Evolutionary conservation across 2,797 vertebrate species (phyloP).

Genomic region (Mormyrus hasselquistii): DNA sequence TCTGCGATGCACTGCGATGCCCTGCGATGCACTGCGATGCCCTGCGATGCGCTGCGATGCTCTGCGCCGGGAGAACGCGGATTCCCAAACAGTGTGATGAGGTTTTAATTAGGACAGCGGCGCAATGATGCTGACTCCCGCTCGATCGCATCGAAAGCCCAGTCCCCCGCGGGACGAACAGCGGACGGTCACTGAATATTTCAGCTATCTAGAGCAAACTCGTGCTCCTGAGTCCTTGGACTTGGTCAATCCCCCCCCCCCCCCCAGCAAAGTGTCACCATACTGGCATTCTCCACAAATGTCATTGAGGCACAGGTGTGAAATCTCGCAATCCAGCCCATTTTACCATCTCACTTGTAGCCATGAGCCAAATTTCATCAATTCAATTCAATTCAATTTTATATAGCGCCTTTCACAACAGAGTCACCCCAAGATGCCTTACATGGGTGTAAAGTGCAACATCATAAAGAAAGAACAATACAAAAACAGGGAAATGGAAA

Average conservation of each 20-base stretch:
- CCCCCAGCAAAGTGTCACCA: neutral
- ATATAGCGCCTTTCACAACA: neutral
- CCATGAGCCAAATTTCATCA: neutral
- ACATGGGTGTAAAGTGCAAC: neutral
- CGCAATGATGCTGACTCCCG: neutral
- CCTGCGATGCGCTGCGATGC: neutral
- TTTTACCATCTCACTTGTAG: neutral
- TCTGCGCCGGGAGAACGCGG: neutral
- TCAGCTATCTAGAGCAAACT: neutral
- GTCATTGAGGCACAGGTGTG: neutral
- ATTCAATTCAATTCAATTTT: neutral
- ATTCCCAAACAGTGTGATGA: neutral
- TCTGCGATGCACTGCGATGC: too few relatives aligned
- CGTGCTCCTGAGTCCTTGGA: neutral
- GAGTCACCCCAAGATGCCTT: neutral
- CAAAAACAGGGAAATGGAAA: neutral
- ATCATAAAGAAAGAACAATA: neutral
- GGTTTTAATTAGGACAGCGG: neutral
- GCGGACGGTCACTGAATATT: neutral
- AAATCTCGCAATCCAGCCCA: neutral
- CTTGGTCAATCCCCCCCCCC: neutral
- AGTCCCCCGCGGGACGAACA: neutral
- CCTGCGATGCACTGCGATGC: too few relatives aligned
- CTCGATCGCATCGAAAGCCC: neutral
- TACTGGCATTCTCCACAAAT: neutral